Evolutionary conservation across 2,888 invertebrate species (phyloP).

Genomic region (Pherbina coryleti): DNA sequence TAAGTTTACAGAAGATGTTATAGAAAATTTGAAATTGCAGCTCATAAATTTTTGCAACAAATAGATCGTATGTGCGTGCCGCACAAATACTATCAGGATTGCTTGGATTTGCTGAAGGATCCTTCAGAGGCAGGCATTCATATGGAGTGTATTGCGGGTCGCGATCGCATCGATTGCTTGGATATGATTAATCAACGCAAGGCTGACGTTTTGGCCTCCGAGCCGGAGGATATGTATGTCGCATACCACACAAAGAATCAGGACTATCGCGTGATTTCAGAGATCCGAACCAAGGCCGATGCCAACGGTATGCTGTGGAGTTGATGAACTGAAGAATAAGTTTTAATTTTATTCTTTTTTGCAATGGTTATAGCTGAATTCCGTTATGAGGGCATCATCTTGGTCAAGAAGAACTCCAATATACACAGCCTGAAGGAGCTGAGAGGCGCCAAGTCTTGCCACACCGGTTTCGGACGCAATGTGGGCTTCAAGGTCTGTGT

Average conservation of each 20-base stretch:
- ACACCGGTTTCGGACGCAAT: constrained; percentile 88
- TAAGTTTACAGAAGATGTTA: constrained; percentile 37
- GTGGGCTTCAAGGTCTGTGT: constrained; percentile 83
- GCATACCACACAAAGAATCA: constrained; percentile 80
- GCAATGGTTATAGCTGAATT: constrained; percentile 74
- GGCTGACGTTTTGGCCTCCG: constrained; percentile 86
- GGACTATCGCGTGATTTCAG: constrained; percentile 81
- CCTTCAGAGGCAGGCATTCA: constrained; percentile 68
- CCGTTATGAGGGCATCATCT: constrained; percentile 85
- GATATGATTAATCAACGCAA: constrained; percentile 80
- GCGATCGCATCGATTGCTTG: constrained; percentile 80
- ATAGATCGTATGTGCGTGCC: constrained; percentile 84
- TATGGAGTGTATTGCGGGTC: constrained; percentile 80
- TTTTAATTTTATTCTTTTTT: background rate
- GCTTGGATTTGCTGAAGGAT: constrained; percentile 71
- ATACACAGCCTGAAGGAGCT: constrained; percentile 78
- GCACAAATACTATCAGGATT: constrained; percentile 74
- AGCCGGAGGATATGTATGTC: constrained; percentile 91
- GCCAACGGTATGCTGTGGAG: constrained; percentile 74
- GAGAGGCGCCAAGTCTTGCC: constrained; percentile 84
- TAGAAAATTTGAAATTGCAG: background rate
- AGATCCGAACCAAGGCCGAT: constrained; percentile 82
- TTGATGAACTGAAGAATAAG: background rate
- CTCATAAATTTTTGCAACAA: background rate
- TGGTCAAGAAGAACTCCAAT: constrained; percentile 81